Percentiles rank a stretch among this genome's conserved stretches.
These are phyloP conservation scores for Addax nasomaculatus DNA, from an alignment of 2,113 vertebrate species.

Conservation along the genomic window DNA sequence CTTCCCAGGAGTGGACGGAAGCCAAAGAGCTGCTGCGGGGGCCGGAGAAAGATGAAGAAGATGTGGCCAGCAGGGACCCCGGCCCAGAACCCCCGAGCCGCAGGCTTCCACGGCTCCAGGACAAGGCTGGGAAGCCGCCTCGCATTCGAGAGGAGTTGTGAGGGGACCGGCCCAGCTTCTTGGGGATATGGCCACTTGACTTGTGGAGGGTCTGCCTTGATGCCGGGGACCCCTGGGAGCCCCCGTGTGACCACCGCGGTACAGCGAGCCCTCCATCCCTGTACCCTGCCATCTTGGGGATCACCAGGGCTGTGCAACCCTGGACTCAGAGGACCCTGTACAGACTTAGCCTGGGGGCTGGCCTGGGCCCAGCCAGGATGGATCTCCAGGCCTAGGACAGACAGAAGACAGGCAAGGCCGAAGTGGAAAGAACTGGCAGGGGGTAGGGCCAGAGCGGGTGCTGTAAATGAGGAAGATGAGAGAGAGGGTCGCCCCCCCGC, in stretches of 20 bases:
- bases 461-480: neutral
- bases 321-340: neutral
- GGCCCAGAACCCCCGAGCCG: conserved; percentile 55
- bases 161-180: conserved; percentile 25
- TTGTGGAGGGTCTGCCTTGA: neutral
- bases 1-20: conserved; percentile 75
- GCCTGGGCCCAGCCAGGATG: neutral
- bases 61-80: conserved; percentile 14
- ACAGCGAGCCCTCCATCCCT: neutral
- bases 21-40: conserved; percentile 76
- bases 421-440: neutral
- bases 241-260: neutral
- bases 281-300: neutral
- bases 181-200: conserved; percentile 24
- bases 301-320: neutral
- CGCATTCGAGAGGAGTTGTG: conserved; percentile 80
- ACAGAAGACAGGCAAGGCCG: neutral
- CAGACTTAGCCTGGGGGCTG: neutral
- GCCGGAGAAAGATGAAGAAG: conserved; percentile 10
- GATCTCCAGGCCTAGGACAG: neutral
- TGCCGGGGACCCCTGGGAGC: neutral
- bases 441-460: neutral
- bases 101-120: conserved; percentile 37
- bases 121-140: conserved; percentile 21
- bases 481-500: neutral